These are phyloP conservation scores for Harmothoe impar DNA, from an alignment of 2,888 invertebrate genomes.

Conservation along the genomic window DNA sequence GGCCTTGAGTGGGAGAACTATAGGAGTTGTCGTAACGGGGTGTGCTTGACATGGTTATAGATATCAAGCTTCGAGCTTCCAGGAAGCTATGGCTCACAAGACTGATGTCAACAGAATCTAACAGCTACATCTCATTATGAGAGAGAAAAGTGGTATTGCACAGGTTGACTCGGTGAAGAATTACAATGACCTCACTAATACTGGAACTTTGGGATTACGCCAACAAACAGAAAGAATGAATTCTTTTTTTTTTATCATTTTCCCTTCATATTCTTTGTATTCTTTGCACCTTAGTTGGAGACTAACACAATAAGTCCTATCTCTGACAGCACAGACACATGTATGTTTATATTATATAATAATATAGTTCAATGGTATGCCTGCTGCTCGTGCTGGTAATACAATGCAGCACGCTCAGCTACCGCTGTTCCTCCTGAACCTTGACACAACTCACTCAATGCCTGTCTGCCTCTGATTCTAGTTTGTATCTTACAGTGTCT, in stretches of 20 bases:
- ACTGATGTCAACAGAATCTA: conserved; percentile 25
- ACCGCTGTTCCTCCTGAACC: background rate
- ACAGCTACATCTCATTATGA: conserved; percentile 4
- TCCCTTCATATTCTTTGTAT: background rate
- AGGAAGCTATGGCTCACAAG: conserved; percentile 7
- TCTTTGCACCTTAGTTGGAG: conserved; percentile 16
- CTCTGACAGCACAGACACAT: conserved; percentile 18
- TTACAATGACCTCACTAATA: conserved; percentile 31
- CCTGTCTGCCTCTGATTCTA: conserved; percentile 9
- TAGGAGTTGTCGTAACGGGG: no score
- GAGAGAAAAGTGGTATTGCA: conserved; percentile 31
- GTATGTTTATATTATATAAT: background rate
- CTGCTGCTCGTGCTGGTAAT: background rate
- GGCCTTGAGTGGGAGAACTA: background rate
- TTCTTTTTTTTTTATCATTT: conserved; percentile 4
- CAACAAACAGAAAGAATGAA: conserved; percentile 11
- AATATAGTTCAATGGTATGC: conserved; percentile 2
- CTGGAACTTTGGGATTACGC: conserved; percentile 31
- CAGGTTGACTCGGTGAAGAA: background rate
- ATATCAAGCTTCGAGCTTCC: background rate
- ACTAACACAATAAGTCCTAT: conserved; percentile 29
- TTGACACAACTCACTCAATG: background rate
- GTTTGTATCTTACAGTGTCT: background rate
- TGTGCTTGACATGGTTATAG: no score
- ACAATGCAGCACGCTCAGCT: background rate